Percentiles rank a stretch among this genome's conserved stretches.
Conservation (phyloP, 2,113 vertebrate species). For the Antechinus flavipes region DNA sequence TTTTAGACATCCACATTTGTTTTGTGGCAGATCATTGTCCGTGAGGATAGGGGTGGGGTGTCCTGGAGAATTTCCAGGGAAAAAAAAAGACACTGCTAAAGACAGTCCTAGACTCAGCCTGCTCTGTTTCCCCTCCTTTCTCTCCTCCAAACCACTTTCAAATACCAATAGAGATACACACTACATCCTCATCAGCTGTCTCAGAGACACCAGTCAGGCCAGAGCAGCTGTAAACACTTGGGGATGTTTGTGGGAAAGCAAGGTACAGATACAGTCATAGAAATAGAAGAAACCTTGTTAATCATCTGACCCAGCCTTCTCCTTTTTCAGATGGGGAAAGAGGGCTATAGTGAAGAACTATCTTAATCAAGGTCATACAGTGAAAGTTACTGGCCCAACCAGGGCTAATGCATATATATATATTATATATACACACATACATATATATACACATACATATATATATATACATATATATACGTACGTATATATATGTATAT, state of each 20-base stretch:
- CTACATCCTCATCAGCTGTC: constrained; percentile 72
- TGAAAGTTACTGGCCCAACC: not conserved
- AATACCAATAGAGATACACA: not conserved
- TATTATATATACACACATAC: no score
- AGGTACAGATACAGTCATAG: not conserved
- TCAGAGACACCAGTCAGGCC: constrained; percentile 61
- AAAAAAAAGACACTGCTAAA: constrained; percentile 52
- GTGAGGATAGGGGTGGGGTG: constrained; percentile 50
- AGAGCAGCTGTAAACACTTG: constrained; percentile 69
- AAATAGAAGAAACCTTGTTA: not conserved
- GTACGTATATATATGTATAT: no score
- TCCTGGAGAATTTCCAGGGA: constrained; percentile 67
- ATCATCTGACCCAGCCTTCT: not conserved
- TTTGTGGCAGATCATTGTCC: constrained; percentile 46
- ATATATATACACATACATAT: no score
- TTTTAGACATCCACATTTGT: constrained; percentile 59
- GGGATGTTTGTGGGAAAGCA: not conserved
- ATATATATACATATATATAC: no score
- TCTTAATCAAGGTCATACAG: not conserved
- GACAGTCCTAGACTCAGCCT: constrained; percentile 68
- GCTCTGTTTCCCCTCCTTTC: constrained; percentile 53
- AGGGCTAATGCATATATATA: not conserved
- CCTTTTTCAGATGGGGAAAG: not conserved
- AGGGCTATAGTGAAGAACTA: not conserved
- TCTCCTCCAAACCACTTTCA: not conserved